A percentile compares a stretch with the other conserved stretches of the same genome.
Evolutionary conservation across 2,888 invertebrate species (phyloP).

Genomic region (Apamea sordens): DNA sequence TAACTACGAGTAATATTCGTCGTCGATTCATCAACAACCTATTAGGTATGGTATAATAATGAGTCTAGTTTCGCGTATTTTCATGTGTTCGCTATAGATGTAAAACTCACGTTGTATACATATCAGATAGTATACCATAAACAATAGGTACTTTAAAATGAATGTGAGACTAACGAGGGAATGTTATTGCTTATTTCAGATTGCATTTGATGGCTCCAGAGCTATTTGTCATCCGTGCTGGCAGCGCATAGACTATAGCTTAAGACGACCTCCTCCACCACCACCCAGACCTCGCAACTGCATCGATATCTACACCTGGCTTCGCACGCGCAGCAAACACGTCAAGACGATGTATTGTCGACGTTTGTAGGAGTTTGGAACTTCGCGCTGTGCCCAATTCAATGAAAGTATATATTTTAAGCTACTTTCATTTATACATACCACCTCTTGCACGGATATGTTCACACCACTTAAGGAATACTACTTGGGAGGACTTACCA

Average conservation of each 20-base stretch:
- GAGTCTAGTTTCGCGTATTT: constrained; percentile 20
- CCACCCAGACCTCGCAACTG: constrained; percentile 15
- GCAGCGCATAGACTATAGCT: constrained; percentile 21
- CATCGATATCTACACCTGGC: constrained; percentile 8
- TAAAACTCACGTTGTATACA: constrained; percentile 21
- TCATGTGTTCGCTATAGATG: constrained; percentile 19
- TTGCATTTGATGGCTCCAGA: constrained; percentile 28
- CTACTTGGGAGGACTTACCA: constrained; percentile 15
- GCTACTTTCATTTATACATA: constrained; percentile 17
- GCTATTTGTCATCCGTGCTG: constrained; percentile 25
- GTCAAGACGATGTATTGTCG: constrained; percentile 19
- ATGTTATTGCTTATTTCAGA: constrained; percentile 27
- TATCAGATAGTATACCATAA: constrained; percentile 22
- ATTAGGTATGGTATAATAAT: constrained; percentile 21
- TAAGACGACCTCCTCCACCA: constrained; percentile 17
- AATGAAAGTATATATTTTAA: constrained; percentile 13
- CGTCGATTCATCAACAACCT: constrained; percentile 19
- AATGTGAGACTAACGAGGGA: constrained; percentile 27
- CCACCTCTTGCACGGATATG: constrained; percentile 14
- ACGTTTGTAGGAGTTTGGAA: constrained; percentile 14
- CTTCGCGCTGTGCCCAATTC: constrained; percentile 14
- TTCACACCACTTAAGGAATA: constrained; percentile 19
- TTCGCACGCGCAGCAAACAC: constrained; percentile 14
- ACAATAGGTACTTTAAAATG: constrained; percentile 26
- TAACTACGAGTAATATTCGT: constrained; percentile 19